A percentile compares a stretch with the other conserved stretches of the same genome.
Evolutionary conservation across 2,113 vertebrate species (phyloP).

Genomic region (Colinus virginianus): DNA sequence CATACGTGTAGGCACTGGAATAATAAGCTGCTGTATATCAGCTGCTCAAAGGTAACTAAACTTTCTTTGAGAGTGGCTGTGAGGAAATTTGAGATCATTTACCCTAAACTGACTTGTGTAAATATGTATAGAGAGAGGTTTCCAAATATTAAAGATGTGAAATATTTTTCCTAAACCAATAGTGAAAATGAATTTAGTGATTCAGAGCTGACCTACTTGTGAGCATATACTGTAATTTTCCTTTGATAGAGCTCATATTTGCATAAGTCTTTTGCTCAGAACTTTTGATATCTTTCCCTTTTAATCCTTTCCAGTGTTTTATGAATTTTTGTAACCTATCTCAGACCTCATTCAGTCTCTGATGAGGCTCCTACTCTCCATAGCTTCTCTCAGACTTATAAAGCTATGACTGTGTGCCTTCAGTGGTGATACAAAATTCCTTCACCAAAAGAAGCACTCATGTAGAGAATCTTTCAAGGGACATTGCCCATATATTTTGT

Average conservation of each 20-base stretch:
- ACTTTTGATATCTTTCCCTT: neutral
- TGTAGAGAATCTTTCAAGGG: neutral
- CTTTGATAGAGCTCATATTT: neutral
- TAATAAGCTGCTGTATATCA: neutral
- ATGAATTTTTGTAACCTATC: neutral
- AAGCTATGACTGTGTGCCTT: neutral
- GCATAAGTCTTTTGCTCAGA: neutral
- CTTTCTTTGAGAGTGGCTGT: neutral
- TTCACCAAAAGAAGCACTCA: neutral
- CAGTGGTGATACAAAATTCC: neutral
- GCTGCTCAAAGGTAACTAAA: neutral
- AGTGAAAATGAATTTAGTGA: neutral
- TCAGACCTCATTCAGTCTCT: neutral
- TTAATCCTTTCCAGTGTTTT: neutral
- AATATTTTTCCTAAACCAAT: neutral
- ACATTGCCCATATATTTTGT: neutral
- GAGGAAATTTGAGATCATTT: neutral
- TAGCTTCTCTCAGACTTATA: neutral
- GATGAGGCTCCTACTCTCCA: neutral
- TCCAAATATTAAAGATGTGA: neutral
- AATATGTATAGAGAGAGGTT: neutral
- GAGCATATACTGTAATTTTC: neutral
- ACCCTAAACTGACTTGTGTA: neutral
- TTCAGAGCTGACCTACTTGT: slow-evolving; percentile 6
- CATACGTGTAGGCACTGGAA: neutral